Conservation (phyloP, 2,113 vertebrate genomes). For the Mungos mungo region DNA sequence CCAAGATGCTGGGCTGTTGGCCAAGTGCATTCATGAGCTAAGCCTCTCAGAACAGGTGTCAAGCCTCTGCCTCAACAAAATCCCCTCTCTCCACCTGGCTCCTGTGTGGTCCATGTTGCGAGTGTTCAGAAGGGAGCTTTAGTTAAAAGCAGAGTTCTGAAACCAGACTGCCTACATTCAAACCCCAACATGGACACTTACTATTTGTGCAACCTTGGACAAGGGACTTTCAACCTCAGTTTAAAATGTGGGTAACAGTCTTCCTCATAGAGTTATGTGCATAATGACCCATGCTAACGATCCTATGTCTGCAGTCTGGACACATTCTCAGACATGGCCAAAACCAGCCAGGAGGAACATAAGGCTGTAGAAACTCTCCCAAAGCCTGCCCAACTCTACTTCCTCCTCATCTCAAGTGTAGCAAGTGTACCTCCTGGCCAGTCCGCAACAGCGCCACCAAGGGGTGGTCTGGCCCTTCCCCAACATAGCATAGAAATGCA, state of each 20-base stretch:
- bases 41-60: not conserved
- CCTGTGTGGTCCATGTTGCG: not conserved
- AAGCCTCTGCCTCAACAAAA: not conserved
- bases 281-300: not conserved
- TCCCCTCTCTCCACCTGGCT: not conserved
- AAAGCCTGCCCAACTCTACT: not conserved
- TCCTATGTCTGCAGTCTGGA: not conserved
- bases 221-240: not conserved
- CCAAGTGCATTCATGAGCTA: not conserved
- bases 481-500: not conserved
- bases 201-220: not conserved
- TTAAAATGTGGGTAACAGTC: not conserved
- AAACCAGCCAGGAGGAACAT: not conserved
- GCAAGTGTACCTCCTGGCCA: not conserved
- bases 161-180: not conserved
- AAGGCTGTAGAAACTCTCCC: not conserved
- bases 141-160: not conserved
- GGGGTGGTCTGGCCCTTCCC: rapidly evolving
- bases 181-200: not conserved
- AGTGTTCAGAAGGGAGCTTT: not conserved
- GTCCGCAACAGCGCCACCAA: not conserved
- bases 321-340: not conserved
- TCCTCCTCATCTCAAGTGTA: not conserved
- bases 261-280: not conserved
- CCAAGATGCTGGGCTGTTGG: not conserved